Conservation (phyloP, 2,888 invertebrate species). For the Chaitophorus viminalis region DNA sequence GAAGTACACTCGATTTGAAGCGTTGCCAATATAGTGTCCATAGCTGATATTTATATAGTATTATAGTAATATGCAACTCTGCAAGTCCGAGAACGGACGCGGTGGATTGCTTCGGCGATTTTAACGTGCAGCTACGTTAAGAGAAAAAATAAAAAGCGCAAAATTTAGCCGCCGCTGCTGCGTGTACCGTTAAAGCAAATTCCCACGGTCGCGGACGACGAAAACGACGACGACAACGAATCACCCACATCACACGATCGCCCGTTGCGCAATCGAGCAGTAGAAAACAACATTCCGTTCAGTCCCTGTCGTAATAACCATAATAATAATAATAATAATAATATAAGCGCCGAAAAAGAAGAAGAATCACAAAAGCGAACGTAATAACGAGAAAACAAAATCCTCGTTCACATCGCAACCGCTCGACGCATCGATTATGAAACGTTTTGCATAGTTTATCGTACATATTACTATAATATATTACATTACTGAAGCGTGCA, state of each 20-base stretch:
- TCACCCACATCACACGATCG: background rate
- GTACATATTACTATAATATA: background rate
- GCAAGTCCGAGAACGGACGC: background rate
- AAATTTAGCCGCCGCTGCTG: background rate
- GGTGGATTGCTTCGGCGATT: background rate
- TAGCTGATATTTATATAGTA: background rate
- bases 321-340: too few species aligned
- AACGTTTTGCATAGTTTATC: slow-evolving; percentile 5
- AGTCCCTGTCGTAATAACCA: background rate
- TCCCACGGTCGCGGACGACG: background rate
- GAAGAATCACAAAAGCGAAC: background rate
- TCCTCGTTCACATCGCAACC: slow-evolving; percentile 2
- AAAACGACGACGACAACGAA: background rate
- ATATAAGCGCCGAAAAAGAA: background rate
- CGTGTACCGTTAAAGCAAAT: background rate
- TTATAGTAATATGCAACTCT: background rate
- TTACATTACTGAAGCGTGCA: background rate
- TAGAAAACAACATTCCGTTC: too few species aligned
- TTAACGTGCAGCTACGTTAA: background rate
- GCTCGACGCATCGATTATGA: background rate
- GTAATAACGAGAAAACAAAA: background rate
- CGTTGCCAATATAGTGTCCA: too few species aligned
- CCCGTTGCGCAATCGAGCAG: background rate
- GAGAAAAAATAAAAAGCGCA: background rate
- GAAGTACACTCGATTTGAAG: too few species aligned